phyloP scores from a whole-genome alignment of 1,140 invertebrate species.

The Patella vulgata region DNA sequence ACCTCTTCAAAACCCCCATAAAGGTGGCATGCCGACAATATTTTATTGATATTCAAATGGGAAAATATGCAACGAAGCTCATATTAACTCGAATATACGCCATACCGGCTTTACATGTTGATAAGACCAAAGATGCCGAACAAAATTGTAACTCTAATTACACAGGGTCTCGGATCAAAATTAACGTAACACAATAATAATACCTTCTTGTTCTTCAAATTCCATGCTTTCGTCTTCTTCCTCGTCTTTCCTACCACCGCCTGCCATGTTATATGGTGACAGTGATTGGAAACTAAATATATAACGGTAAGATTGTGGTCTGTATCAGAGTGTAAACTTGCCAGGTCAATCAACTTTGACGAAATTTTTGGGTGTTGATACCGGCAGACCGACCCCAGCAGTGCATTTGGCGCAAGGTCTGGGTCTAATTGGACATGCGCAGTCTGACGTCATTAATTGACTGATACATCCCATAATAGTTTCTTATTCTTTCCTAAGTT shows the following conservation, averaged over 20 bases:
- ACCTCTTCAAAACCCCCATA: too few species aligned
- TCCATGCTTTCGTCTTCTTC: constrained; percentile 40
- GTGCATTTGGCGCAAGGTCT: constrained; percentile 1
- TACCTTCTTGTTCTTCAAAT: constrained; percentile 40
- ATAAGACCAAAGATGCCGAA: constrained; percentile 4
- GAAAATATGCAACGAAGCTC: background rate
- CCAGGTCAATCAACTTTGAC: background rate
- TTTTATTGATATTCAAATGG: constrained; percentile 2
- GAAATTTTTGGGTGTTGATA: background rate
- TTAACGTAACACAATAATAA: constrained; percentile 13
- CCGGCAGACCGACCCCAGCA: background rate
- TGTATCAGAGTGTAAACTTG: background rate
- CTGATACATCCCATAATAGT: constrained; percentile 46
- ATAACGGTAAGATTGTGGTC: constrained; percentile 11
- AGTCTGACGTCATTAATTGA: constrained; percentile 50
- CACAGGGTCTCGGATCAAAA: constrained; percentile 2
- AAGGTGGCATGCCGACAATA: constrained; percentile 1
- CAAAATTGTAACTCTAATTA: constrained; percentile 9
- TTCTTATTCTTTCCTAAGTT: too few species aligned
- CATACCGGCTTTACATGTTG: too few species aligned
- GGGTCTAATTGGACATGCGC: constrained; percentile 47
- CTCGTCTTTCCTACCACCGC: constrained; percentile 29
- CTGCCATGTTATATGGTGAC: constrained; percentile 16
- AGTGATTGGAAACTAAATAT: constrained; percentile 4
- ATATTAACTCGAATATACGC: background rate